A percentile compares a stretch with the other conserved stretches of the same genome.
Evolutionary conservation across 1,140 invertebrate species (phyloP).

Genomic region (Lepeophtheirus salmonis): DNA sequence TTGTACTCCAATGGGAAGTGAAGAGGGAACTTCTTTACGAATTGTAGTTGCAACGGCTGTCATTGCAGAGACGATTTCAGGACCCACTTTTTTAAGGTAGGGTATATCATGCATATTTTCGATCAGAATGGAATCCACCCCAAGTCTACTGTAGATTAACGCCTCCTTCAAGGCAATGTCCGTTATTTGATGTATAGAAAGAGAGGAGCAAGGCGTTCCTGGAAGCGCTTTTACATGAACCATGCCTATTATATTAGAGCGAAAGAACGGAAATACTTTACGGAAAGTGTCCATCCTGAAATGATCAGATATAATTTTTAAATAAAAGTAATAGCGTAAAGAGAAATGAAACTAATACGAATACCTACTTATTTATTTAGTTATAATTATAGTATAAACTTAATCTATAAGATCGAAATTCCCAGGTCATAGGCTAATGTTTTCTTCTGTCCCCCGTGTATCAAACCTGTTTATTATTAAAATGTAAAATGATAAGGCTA

Average conservation of each 20-base stretch:
- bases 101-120: conserved; percentile 77
- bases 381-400: too few relatives aligned
- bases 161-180: conserved; percentile 32
- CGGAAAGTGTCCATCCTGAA: background rate
- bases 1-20: conserved; percentile 41
- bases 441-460: too few relatives aligned
- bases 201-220: conserved; percentile 37
- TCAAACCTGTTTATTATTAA: too few relatives aligned
- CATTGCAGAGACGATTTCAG: conserved; percentile 51
- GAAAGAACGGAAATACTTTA: background rate
- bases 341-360: too few relatives aligned
- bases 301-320: too few relatives aligned
- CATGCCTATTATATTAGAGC: conserved; percentile 43
- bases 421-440: too few relatives aligned
- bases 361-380: too few relatives aligned
- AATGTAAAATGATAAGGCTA: too few relatives aligned
- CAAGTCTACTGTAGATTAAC: background rate
- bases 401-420: too few relatives aligned
- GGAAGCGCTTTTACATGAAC: conserved; percentile 49
- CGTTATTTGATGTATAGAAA: conserved; percentile 34
- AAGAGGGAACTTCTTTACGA: conserved; percentile 29
- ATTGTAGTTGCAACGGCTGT: conserved; percentile 38
- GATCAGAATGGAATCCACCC: conserved; percentile 47
- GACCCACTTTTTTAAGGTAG: conserved; percentile 36
- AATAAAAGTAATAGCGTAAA: too few relatives aligned